Base-by-base conservation (phyloP, 2,797 vertebrate genomes). In the Notamacropus eugenii region DNA sequence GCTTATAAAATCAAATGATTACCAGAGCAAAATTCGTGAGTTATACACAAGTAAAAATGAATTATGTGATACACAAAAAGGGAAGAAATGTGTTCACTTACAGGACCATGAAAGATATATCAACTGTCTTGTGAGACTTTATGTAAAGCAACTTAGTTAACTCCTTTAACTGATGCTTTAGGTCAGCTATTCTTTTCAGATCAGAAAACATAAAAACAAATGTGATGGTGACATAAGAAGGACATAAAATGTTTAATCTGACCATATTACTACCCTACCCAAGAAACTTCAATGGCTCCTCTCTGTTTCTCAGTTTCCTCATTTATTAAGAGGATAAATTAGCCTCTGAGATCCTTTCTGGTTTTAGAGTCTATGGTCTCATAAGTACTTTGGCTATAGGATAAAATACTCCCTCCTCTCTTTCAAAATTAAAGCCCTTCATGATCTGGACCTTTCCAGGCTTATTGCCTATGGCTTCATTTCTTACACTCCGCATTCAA, bases 151-250 rank as follows among this genome's bases (percentile, higher is more conserved):
- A 59, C 27, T 28, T 10, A 59, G 2, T 55, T 93, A 90, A 54
- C 67, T 94, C 92, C 90, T 52, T 27, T 27, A 93, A 57, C 90
- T 59, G 90, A 91, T 94, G 5, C 34, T 54, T 93, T 19, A 54
- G 31, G 55, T 90, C 82, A 90, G 82, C 82, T 90, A 14, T 90
- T 90, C 82, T 50, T 94, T 52, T 56, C 67, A 92, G 54, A 54
- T 58, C 90, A 95, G 2, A 87, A 94, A 95, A 93, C n/a, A 90
- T 54, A 55, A 90, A 28, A 93, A 13, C 62, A 95, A 90, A 55
- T 55, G 0, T 55, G 31, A 14, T 74, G n/a, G 29, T 90, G 62
- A 67, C n/a, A 67, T 56, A 90, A 50, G 16, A 11, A 67, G 52
- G 54, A 54, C 93, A 94, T 92, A 34, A 40, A 34, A 46, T 58